Conservation (phyloP, 2,888 invertebrate genomes). For the Eudemis profundana region DNA sequence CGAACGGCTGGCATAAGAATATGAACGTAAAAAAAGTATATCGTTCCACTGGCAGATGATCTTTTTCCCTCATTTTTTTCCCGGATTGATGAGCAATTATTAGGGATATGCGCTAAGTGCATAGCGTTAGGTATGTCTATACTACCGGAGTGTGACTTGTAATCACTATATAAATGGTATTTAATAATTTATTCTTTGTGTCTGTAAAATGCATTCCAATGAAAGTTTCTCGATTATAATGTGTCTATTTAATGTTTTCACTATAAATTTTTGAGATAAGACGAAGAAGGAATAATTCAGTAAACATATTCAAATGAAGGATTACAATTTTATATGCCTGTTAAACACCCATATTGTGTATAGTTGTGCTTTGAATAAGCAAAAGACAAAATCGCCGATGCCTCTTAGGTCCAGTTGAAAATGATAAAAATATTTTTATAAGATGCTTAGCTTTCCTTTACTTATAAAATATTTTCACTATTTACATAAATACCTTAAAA, state of each 20-base stretch:
- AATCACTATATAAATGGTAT: conserved; percentile 19
- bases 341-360: conserved; percentile 24
- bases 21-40: too few species aligned
- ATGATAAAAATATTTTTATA: conserved; percentile 80
- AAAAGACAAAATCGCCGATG: conserved; percentile 67
- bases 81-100: neutral
- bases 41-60: neutral
- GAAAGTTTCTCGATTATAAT: conserved; percentile 32
- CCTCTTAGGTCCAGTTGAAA: conserved; percentile 71
- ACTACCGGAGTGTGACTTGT: conserved; percentile 20
- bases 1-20: too few species aligned
- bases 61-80: neutral
- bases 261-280: conserved; percentile 20
- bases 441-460: conserved; percentile 84
- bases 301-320: conserved; percentile 18
- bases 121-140: neutral
- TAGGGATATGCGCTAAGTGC: conserved; percentile 1
- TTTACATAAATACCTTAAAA: conserved; percentile 75
- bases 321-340: conserved; percentile 36
- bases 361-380: conserved; percentile 47
- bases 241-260: conserved; percentile 34
- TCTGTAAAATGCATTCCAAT: conserved; percentile 40
- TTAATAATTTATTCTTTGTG: conserved; percentile 12
- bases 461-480: conserved; percentile 79
- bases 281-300: conserved; percentile 5